phyloP scores from a whole-genome alignment of 1,140 invertebrate species.

The Drosophila paulistorum region DNA sequence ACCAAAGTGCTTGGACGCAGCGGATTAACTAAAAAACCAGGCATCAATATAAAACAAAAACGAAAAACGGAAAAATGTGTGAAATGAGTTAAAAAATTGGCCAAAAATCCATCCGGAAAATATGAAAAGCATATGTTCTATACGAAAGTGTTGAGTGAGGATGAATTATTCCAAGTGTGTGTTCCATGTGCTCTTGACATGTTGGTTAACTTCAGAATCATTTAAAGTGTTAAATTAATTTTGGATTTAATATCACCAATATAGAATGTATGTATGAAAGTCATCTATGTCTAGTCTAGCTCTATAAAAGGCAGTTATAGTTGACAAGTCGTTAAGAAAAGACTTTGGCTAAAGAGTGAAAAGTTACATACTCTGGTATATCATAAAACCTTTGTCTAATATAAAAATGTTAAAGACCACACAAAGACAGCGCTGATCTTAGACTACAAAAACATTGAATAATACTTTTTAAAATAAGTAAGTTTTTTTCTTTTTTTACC shows the following conservation, averaged over 20 bases:
- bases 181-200: conserved; percentile 35
- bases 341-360: no score
- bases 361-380: no score
- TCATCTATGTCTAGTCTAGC: no score
- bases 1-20: conserved; percentile 65
- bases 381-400: no score
- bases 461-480: no score
- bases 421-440: no score
- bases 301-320: not conserved
- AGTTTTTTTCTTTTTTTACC: no score
- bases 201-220: not conserved
- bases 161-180: not conserved
- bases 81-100: conserved; percentile 27
- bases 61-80: conserved; percentile 45
- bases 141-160: conserved; percentile 42
- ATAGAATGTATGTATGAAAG: not conserved
- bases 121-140: conserved; percentile 42
- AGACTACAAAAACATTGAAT: no score
- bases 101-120: conserved; percentile 40
- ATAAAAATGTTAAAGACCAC: no score
- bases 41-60: not conserved
- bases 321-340: not conserved
- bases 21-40: conserved; percentile 54
- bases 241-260: not conserved
- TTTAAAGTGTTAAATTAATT: not conserved